phyloP scores from a whole-genome alignment of 2,888 invertebrate genomes.

The Spilosoma lubricipeda region DNA sequence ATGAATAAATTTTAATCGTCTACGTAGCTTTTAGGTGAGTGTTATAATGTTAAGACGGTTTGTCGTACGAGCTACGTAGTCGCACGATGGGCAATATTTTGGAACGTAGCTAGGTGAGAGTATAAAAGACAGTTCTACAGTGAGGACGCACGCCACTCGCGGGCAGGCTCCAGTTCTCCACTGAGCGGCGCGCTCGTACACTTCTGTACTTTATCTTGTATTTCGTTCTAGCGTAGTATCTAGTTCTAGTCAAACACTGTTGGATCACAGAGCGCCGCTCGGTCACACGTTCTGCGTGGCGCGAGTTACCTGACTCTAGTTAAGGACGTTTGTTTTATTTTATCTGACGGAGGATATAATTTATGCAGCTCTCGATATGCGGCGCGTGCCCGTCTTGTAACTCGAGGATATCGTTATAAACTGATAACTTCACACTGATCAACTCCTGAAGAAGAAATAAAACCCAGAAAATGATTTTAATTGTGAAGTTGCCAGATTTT shows the following conservation, averaged over 20 bases:
- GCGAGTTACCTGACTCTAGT: constrained; percentile 77
- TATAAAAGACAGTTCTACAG: constrained; percentile 8
- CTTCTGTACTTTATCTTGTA: constrained; percentile 29
- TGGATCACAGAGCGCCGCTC: constrained; percentile 47
- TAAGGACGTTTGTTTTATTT: constrained; percentile 67
- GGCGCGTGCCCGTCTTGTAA: constrained; percentile 43
- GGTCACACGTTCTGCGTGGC: constrained; percentile 46
- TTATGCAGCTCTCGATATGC: constrained; percentile 69
- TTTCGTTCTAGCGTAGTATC: constrained; percentile 52
- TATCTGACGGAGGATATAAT: constrained; percentile 62
- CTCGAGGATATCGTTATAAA: neutral
- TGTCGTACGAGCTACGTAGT: constrained; percentile 7
- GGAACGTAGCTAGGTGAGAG: constrained; percentile 7
- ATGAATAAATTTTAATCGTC: neutral
- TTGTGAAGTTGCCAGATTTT: constrained; percentile 10
- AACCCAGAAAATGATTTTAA: neutral
- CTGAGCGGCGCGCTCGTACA: constrained; percentile 30
- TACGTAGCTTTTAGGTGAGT: constrained; percentile 10
- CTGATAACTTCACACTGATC: neutral
- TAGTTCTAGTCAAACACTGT: constrained; percentile 62
- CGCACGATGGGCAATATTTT: constrained; percentile 5
- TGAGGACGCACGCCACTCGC: neutral
- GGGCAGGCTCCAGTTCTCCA: constrained; percentile 7
- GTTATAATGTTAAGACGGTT: constrained; percentile 1
- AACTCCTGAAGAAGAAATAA: neutral